Evolutionary conservation across 1,140 invertebrate genomes (phyloP), one percentile per base, ranked within the genome.

Genomic region (Hycleus cichorii): DNA sequence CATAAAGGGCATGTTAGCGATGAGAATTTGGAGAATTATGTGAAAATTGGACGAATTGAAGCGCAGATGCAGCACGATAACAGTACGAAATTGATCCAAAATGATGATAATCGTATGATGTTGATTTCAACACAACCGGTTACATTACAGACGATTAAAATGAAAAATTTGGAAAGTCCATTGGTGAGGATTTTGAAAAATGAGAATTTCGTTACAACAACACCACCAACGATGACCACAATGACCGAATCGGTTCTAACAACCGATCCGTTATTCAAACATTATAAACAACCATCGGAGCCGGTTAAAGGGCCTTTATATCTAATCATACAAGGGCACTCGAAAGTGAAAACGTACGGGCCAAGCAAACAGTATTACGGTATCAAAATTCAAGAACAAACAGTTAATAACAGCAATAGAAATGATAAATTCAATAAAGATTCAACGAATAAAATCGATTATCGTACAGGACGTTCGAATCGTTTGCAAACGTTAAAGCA

Each of bases 311-410:
- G 82, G 3, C 85, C 88, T 2, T 81, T 86, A 77, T 88, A 89
- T 65, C 75, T 89, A 6, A 89, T 90, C 24, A 90, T 90, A 62
- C 86, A 90, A 72, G 88, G 88, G 1, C 88, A 90, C 67, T 89
- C 87, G 0, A 89, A 89, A 74, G 88, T 90, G 0, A 89, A 89
- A 74, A 89, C 85, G 1, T 90, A 90, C 68, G 83, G 86, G 12
- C 82, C 86, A 0, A 81, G 74, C n/a, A 80, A 84, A 47, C 72
- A 72, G 51, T 71, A 75, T 12, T 70, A 77, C 46, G 73, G 73
- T 12, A 68, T 70, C 50, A 64, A 51, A 68, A 71, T 75, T 3
- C 76, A 77, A 57, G 79, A 80, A 32, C 7, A 7, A 32, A 18
- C 18, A 18, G 18, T 18, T 18, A 18, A 18, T 18, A 18, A 18